Evolutionary conservation across 2,113 vertebrate species (phyloP).

Genomic region (Trochalopteron elliotii): DNA sequence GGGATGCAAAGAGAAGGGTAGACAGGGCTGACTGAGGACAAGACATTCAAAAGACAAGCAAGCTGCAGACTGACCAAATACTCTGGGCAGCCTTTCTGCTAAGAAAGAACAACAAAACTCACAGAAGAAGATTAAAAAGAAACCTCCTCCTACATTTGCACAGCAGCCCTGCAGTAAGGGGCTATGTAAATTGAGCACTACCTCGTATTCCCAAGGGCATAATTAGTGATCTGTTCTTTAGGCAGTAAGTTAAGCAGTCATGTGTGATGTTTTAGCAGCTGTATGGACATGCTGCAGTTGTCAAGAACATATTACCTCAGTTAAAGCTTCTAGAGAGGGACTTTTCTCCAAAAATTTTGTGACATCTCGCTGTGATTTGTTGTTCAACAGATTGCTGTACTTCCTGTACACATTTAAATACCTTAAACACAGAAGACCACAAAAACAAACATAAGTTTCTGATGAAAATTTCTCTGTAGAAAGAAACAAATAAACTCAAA

Average conservation of each 20-base stretch:
- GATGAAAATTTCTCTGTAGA: background rate
- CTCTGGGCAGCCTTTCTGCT: background rate
- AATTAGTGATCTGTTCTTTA: background rate
- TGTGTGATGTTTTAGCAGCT: background rate
- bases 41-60: background rate
- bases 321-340: conserved; percentile 79
- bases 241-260: background rate
- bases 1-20: background rate
- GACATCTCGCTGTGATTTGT: conserved; percentile 73
- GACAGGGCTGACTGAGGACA: background rate
- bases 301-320: conserved; percentile 67
- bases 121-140: background rate
- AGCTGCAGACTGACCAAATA: background rate
- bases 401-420: conserved; percentile 86
- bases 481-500: background rate
- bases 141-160: background rate
- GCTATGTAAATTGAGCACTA: background rate
- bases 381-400: conserved; percentile 82
- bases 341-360: conserved; percentile 78
- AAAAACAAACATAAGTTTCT: background rate
- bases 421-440: conserved; percentile 69
- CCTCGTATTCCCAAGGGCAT: background rate
- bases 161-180: background rate
- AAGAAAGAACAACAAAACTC: background rate
- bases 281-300: background rate